Base-by-base conservation (phyloP, 92 coral and sea anemone genomes). In the Phymanthus crucifer region DNA sequence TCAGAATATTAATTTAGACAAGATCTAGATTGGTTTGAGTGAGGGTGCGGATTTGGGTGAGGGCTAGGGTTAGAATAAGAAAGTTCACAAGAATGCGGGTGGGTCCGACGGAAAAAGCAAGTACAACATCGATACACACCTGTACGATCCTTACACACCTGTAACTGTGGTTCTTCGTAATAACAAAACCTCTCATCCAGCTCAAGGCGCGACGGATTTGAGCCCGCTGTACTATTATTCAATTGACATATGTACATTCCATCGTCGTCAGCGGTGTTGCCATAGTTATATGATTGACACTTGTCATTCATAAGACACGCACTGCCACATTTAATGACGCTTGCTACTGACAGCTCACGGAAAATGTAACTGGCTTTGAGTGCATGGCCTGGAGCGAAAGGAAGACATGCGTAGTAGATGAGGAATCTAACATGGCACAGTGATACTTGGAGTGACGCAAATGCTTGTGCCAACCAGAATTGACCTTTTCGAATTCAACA, bases 261-360 rank as follows among this genome's bases (percentile, higher is more conserved):
- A 50, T 54, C 78, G 34, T 26, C 9, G 46, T 71, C 72, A 71
- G 71, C 84, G 78, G 78, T 71, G 56, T 70, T 58, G 58, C 78
- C 78, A 71, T 50, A 80, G 78, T 80, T 80, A 43, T 71, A 80
- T 80, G 84, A 80, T 72, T 80, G 84, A 56, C 84, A 80, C 27
- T 37, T 72, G 34, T 56, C 84, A 71, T 35, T 80, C 38, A 36
- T 31, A 21, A 80, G 38, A 40, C 84, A 80, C 24, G 56, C 58
- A 17, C 38, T 71, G 40, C 77, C 75, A 66, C 84, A 80, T 50
- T 26, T 71, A 26, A 80, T 17, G 31, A 17, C 71, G 57, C 33
- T 50, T 64, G 40, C 16, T 77, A 77, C 81, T 24, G 5, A n/a
- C 37, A 77, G 71, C 21, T 77, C 9, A 17, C n/a, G 38, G 16